Conservation (phyloP, 2,797 vertebrate genomes). For the Gastrophryne carolinensis region DNA sequence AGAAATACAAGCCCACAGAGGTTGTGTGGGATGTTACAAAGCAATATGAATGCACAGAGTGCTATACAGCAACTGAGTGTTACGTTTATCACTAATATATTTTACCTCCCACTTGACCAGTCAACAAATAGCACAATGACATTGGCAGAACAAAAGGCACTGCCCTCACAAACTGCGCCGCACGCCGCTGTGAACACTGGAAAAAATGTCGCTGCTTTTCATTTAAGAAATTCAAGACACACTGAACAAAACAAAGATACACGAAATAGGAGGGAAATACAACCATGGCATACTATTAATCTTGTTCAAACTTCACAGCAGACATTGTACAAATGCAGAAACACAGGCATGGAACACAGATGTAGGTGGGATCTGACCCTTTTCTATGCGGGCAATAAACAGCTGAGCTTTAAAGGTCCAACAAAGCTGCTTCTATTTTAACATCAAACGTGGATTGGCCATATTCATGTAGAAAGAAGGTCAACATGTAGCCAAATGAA, state of each 20-base stretch:
- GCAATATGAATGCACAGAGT: background rate
- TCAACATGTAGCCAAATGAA: background rate
- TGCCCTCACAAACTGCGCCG: slow-evolving; percentile 20
- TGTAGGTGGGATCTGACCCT: background rate
- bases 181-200: slow-evolving; percentile 13
- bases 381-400: background rate
- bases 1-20: too few species aligned
- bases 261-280: slow-evolving; percentile 21
- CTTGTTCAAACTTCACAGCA: slow-evolving; percentile 28
- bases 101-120: slow-evolving; percentile 31
- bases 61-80: background rate
- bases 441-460: background rate
- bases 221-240: slow-evolving; percentile 17
- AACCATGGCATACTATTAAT: slow-evolving; percentile 1
- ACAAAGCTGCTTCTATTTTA: background rate
- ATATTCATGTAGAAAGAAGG: background rate
- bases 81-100: slow-evolving; percentile 26
- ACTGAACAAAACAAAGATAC: slow-evolving; percentile 14
- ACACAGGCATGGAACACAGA: background rate
- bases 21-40: background rate
- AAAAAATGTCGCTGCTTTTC: slow-evolving; percentile 23
- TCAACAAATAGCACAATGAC: slow-evolving; percentile 30
- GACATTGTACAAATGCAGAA: slow-evolving; percentile 6
- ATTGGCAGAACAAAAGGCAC: slow-evolving; percentile 17
- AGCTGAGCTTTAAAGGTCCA: background rate